A percentile compares a stretch with the other conserved stretches of the same genome.
Conservation (phyloP, 2,797 vertebrate genomes). For the Labroides dimidiatus region DNA sequence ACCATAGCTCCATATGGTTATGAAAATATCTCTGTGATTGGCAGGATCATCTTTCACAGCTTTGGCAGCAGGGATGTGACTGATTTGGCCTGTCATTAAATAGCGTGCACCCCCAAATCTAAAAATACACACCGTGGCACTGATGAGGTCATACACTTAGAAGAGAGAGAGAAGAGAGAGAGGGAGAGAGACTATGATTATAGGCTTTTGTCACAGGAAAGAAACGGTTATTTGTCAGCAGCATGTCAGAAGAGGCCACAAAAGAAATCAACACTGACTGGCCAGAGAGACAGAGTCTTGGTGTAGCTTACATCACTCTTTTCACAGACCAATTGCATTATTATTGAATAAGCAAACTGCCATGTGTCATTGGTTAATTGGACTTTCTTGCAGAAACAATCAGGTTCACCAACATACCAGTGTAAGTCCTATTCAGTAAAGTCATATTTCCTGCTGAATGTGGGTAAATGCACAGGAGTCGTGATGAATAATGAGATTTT, state of each 20-base stretch:
- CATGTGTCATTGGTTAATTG: conserved; percentile 39
- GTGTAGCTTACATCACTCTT: conserved; percentile 47
- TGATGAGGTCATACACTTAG: conserved; percentile 79
- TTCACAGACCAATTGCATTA: conserved; percentile 52
- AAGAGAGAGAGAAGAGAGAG: conserved; percentile 54
- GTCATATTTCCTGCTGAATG: conserved; percentile 17
- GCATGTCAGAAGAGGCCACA: conserved; percentile 71
- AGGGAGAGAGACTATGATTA: conserved; percentile 77
- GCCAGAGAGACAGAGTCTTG: conserved; percentile 26
- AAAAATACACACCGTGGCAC: conserved; percentile 75
- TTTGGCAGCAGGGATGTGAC: conserved; percentile 58
- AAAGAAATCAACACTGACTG: conserved; percentile 62
- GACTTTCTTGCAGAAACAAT: conserved; percentile 15
- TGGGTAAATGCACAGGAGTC: background rate
- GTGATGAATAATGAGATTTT: background rate
- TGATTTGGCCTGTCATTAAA: conserved; percentile 80
- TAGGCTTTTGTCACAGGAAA: conserved; percentile 81
- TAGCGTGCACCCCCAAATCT: conserved; percentile 71
- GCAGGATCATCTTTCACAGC: conserved; percentile 58
- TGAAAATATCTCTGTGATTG: conserved; percentile 59
- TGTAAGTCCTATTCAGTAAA: background rate
- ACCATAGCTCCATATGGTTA: conserved; percentile 32
- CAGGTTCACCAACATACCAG: background rate
- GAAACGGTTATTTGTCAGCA: conserved; percentile 82
- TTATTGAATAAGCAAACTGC: conserved; percentile 41